Percentiles rank a stretch among this genome's conserved stretches.
Evolutionary conservation across 2,888 invertebrate species (phyloP).

Genomic region (Hoplodrina blanda): DNA sequence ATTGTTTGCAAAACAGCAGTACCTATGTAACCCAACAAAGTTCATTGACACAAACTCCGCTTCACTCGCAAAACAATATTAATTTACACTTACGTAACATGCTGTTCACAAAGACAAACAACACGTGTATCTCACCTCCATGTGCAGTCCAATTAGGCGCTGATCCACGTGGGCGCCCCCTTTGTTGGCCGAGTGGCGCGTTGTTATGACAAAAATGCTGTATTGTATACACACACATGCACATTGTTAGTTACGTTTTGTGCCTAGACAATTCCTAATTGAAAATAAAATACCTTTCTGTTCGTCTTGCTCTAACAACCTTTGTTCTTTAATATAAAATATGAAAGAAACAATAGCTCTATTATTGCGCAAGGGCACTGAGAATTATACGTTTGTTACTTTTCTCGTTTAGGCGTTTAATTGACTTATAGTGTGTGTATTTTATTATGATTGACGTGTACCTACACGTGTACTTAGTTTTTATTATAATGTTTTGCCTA

Average conservation of each 20-base stretch:
- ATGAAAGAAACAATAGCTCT: constrained; percentile 25
- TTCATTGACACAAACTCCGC: not conserved
- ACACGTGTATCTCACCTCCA: constrained; percentile 41
- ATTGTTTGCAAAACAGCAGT: not conserved
- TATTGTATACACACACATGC: constrained; percentile 31
- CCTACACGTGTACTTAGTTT: not conserved
- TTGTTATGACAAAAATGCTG: constrained; percentile 66
- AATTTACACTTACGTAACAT: constrained; percentile 51
- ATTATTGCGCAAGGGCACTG: not conserved
- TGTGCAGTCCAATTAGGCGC: constrained; percentile 66
- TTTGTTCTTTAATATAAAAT: constrained; percentile 40
- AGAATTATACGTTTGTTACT: not conserved
- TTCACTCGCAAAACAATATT: constrained; percentile 41
- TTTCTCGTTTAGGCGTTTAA: not conserved
- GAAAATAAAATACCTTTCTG: constrained; percentile 49
- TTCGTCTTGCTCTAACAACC: constrained; percentile 23
- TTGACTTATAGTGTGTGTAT: not conserved
- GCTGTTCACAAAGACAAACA: constrained; percentile 44
- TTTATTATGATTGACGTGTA: not conserved
- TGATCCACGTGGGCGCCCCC: constrained; percentile 59
- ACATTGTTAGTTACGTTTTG: constrained; percentile 57
- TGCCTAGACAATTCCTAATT: constrained; percentile 51
- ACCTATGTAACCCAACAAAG: constrained; percentile 13
- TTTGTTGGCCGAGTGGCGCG: constrained; percentile 60
- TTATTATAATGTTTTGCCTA: not conserved